These are phyloP conservation scores for Ectobius pallidus DNA, from an alignment of 2,888 invertebrate species.

Conservation along the genomic window DNA sequence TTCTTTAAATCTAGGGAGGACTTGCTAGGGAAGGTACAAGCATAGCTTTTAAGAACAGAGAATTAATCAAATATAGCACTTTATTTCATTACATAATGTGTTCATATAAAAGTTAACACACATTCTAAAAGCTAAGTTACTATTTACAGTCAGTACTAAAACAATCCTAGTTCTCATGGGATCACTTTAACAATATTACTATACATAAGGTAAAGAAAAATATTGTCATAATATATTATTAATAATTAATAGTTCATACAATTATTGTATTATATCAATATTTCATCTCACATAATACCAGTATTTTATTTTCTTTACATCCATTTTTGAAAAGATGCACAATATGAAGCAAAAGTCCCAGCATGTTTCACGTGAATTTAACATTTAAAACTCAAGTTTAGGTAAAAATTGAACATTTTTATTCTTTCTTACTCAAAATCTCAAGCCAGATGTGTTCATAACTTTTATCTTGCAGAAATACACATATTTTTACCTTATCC, in stretches of 20 bases:
- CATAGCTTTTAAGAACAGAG: not conserved
- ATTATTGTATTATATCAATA: not conserved
- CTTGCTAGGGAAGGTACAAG: too few species aligned
- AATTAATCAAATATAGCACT: constrained; percentile 11
- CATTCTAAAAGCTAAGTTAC: not conserved
- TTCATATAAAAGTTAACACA: constrained; percentile 17
- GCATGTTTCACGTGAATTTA: not conserved
- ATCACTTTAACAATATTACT: not conserved
- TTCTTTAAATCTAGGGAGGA: too few species aligned
- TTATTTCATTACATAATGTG: constrained; percentile 5
- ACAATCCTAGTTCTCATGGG: constrained; percentile 8
- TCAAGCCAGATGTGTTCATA: too few species aligned
- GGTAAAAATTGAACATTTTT: too few species aligned
- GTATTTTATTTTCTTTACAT: not conserved
- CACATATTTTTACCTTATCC: too few species aligned
- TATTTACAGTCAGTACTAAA: not conserved
- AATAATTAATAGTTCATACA: not conserved
- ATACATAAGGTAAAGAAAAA: not conserved
- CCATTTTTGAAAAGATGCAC: too few species aligned
- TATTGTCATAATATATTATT: constrained; percentile 1
- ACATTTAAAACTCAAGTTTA: not conserved
- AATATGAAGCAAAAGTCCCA: not conserved
- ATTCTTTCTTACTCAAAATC: too few species aligned
- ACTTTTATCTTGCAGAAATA: too few species aligned
- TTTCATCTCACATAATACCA: not conserved